Evolutionary conservation across 2,797 vertebrate genomes (phyloP).

Genomic region (Sandelia bainsii): DNA sequence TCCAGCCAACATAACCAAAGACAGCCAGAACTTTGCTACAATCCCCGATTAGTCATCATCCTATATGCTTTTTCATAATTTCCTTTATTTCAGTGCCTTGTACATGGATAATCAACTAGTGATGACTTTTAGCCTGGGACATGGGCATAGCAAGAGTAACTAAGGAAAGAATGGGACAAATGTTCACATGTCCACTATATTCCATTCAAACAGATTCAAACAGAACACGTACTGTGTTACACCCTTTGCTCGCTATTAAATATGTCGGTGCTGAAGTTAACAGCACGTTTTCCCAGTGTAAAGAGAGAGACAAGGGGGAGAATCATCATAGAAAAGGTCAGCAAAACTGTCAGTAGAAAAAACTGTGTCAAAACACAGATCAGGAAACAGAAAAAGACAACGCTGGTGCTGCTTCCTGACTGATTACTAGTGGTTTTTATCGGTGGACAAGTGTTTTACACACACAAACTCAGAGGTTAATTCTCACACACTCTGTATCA

Average conservation of each 20-base stretch:
- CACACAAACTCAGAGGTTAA: constrained; percentile 11
- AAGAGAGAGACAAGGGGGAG: constrained; percentile 20
- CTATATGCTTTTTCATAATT: too few species aligned
- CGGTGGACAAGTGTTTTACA: constrained; percentile 10
- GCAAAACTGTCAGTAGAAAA: constrained; percentile 11
- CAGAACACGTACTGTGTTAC: neutral
- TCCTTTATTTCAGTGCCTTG: too few species aligned
- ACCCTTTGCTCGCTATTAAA: neutral
- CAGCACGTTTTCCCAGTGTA: constrained; percentile 22
- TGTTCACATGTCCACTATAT: neutral
- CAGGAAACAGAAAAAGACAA: constrained; percentile 78
- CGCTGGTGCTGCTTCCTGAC: constrained; percentile 77
- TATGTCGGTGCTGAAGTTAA: neutral
- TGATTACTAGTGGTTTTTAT: constrained; percentile 66
- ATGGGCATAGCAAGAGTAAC: neutral
- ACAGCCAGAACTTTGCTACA: too few species aligned
- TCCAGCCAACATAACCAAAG: too few species aligned
- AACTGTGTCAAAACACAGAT: constrained; percentile 60
- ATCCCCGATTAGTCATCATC: too few species aligned
- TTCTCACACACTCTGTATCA: constrained; percentile 33
- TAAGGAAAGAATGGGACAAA: neutral
- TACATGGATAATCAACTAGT: too few species aligned
- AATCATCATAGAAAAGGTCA: constrained; percentile 35
- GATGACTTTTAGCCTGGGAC: too few species aligned
- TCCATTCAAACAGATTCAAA: neutral